Base-by-base conservation (phyloP, 2,888 invertebrate species). In the Neelides folsomi region DNA sequence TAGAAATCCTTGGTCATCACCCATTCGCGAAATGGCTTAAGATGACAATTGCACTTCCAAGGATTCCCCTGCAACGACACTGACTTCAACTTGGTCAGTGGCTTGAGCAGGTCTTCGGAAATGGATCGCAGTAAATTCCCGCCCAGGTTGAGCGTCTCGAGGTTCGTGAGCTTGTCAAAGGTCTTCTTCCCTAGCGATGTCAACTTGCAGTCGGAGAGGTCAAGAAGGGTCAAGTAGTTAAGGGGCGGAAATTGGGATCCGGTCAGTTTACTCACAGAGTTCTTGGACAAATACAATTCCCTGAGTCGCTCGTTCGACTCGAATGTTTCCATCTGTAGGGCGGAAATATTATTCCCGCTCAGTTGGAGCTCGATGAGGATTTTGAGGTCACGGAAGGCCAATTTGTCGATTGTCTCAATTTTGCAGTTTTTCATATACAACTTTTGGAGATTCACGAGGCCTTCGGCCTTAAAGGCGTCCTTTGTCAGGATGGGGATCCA, bases 11-110 rank as follows among this genome's bases (percentile, higher is more conserved):
- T 82, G 48, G 79, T 77, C 49, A 87, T 76, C 68, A 87, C 81
- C 87, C 89, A 89, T 63, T 80, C 80, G 54, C 88, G 79, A 65
- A 90, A 86, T 54, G 82, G 82, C 48, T 87, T 78, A 53, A 92
- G 71, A 59, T 83, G 79, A 70, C 92, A 92, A 69, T 92, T 88
- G 70, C 92, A 92, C 66, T 78, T 78, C 90, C 90, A 92, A 5
- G 85, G 87, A 70, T 92, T 92, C 34, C 83, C 83, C 59, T 86
- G 84, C 49, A 90, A 71, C 10, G 81, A 79, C 35, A 90, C 74
- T 1, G 86, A 84, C 71, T 87, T 88, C 54, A 90, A 75, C 64
- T 81, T 82, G 38, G 79, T 77, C 67, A 87, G 76, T 55, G 82
- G 82, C 69, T 81, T 75, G 53, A 59, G 34, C 13, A 54, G 13